Evolutionary conservation across 2,797 vertebrate genomes (phyloP), one percentile per base, ranked within the genome.

Genomic region (Myripristis murdjan): DNA sequence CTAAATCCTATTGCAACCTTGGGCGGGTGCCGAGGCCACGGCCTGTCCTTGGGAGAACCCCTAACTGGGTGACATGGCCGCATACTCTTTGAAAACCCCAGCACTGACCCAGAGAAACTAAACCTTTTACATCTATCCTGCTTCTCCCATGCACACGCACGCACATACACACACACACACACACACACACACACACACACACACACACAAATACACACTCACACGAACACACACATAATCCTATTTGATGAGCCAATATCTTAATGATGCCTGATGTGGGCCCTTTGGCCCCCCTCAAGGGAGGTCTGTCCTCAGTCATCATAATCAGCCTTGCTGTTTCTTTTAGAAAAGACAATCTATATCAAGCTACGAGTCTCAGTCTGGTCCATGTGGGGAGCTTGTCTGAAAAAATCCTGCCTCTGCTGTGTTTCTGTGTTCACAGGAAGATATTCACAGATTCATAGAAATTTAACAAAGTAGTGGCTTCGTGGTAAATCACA

Each of bases 231-330:
- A n/a, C n/a, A n/a, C 77, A 73, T 93, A 94, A 94, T 93, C 90
- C 89, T 75, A 93, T 93, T 93, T 90, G 86, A 92, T 88, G 88
- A 92, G 89, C 77, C 89, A 95, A 95, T 93, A 92, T 91, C 92
- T 83, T 94, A 93, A 94, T 93, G 92, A 94, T 79, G 89, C 87
- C 86, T 81, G 86, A 91, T 89, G 83, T 90, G 76, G 71, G 77
- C 85, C 73, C 64, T 82, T 64, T 58, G 60, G 28, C 67, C 73
- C 70, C 63, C 79, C 81, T 84, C 63, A 63, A 73, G 73, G 73
- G 62, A 86, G 77, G 72, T 84, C 87, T 83, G 83, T 86, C 83
- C 85, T 83, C 79, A 75, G 85, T 87, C 91, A 87, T 83, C 76
- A 81, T 86, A 83, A 90, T 91, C 90, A 90, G 65, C 54, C 64